Conservation (phyloP, 2,113 vertebrate genomes). For the Saguinus midas region DNA sequence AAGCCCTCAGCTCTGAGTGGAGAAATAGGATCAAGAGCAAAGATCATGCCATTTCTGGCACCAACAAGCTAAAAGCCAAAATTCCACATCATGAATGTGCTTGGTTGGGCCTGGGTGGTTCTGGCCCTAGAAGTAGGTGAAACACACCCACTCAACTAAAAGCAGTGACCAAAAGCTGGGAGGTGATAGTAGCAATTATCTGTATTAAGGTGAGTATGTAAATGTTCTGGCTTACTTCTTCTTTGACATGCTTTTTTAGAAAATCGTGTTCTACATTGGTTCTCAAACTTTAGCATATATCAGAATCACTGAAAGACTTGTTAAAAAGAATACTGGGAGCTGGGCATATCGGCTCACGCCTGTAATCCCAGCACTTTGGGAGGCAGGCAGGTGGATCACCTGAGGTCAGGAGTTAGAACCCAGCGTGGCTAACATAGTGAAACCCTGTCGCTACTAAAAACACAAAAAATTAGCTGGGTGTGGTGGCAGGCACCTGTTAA, state of each 20-base stretch:
- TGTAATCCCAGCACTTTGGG: too few relatives aligned
- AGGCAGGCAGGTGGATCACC: too few relatives aligned
- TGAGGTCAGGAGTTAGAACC: too few relatives aligned
- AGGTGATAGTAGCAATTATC: background rate
- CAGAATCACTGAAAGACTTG: background rate
- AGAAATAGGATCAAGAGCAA: background rate
- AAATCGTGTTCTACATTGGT: background rate
- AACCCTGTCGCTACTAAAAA: too few relatives aligned
- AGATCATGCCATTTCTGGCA: background rate
- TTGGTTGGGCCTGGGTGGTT: too few relatives aligned
- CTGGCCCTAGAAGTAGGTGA: background rate
- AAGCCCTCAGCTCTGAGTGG: background rate
- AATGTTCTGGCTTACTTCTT: background rate
- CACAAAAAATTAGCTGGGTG: too few relatives aligned
- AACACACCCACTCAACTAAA: background rate
- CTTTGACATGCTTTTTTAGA: background rate
- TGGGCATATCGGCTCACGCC: too few relatives aligned
- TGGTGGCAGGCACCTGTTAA: too few relatives aligned
- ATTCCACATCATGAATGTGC: background rate
- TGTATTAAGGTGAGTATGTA: background rate
- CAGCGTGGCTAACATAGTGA: too few relatives aligned
- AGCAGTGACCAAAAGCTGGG: background rate
- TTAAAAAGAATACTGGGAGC: background rate
- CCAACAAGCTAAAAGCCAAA: background rate
- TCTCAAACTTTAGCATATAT: background rate